Evolutionary conservation across 2,113 vertebrate species (phyloP).

Genomic region (Hyperopisus bebe): DNA sequence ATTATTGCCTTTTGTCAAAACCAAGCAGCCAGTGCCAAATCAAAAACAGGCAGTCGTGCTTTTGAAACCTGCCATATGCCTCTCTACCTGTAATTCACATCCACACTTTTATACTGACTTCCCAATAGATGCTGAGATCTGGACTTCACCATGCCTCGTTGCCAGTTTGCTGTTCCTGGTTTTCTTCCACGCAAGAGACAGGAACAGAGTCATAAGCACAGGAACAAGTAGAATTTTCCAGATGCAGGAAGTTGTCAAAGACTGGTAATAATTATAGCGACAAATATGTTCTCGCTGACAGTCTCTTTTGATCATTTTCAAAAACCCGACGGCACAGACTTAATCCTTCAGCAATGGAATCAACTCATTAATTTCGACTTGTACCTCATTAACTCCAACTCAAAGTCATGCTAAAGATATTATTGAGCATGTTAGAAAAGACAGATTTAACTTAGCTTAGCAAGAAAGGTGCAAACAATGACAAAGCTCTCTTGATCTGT

Average conservation of each 20-base stretch:
- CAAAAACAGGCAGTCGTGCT: background rate
- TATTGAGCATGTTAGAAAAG: background rate
- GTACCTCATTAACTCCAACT: background rate
- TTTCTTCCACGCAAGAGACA: slow-evolving; percentile 18
- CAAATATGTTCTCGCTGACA: slow-evolving; percentile 41
- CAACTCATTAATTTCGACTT: background rate
- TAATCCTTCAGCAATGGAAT: background rate
- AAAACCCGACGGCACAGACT: slow-evolving; percentile 6
- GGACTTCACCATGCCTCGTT: background rate
- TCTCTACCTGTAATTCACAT: background rate
- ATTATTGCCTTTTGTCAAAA: background rate
- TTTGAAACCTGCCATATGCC: background rate
- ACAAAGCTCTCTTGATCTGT: background rate
- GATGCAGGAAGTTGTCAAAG: slow-evolving; percentile 45
- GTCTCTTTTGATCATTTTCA: slow-evolving; percentile 35
- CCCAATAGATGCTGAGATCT: background rate
- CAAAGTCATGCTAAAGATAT: background rate
- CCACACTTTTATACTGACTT: background rate
- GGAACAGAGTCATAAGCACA: slow-evolving; percentile 29
- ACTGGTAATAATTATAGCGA: slow-evolving; percentile 52
- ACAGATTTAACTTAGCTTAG: background rate
- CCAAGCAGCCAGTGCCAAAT: background rate
- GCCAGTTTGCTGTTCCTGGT: slow-evolving; percentile 5
- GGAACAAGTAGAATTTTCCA: slow-evolving; percentile 28
- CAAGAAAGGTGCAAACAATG: background rate